Evolutionary conservation across 1,140 invertebrate species (phyloP).

Genomic region (Sarcophaga peregrina): DNA sequence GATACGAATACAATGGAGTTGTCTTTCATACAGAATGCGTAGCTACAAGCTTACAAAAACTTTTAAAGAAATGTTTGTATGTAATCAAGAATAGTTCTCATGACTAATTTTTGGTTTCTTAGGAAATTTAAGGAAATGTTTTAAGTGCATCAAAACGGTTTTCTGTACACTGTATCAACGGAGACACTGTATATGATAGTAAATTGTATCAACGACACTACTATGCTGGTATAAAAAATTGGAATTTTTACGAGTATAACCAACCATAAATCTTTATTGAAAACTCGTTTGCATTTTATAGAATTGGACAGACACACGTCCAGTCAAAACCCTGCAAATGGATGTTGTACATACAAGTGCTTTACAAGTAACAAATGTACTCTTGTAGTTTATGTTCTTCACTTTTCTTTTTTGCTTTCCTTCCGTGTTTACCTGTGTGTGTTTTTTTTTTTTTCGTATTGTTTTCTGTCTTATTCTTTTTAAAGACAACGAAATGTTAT

Average conservation of each 20-base stretch:
- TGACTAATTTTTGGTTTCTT: too few relatives aligned
- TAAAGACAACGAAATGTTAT: not conserved
- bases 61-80: too few relatives aligned
- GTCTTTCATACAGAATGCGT: too few relatives aligned
- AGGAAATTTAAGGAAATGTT: too few relatives aligned
- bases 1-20: too few relatives aligned
- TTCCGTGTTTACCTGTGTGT: not conserved
- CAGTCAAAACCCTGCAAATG: not conserved
- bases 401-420: not conserved
- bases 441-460: not conserved
- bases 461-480: not conserved
- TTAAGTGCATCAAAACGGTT: too few relatives aligned
- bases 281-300: conserved; percentile 38
- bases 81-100: too few relatives aligned
- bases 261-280: conserved; percentile 36
- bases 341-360: not conserved
- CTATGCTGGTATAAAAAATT: conserved; percentile 15
- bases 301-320: not conserved
- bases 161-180: too few relatives aligned
- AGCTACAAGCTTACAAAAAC: too few relatives aligned
- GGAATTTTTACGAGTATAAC: conserved; percentile 31
- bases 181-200: too few relatives aligned
- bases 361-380: conserved; percentile 12
- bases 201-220: not conserved
- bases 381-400: not conserved